Conservation (phyloP, 2,113 vertebrate genomes). For the human (Homo sapiens) region GRCh38 chr5:34155001-34155500, state of each 20-base stretch:
- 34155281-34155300: neutral
- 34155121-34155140: neutral
- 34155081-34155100: neutral
- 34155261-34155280: neutral
- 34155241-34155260: neutral
- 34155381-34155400: conserved; percentile 27
- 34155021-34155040: neutral
- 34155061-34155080: neutral
- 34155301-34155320: neutral
- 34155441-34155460: conserved; percentile 21
- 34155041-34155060: neutral
- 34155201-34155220: neutral
- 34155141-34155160: neutral
- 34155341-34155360: neutral
- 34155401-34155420: neutral
- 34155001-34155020: neutral
- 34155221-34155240: neutral
- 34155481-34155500: conserved; percentile 30
- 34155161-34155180: neutral
- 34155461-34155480: conserved; percentile 29
- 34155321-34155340: neutral
- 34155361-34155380: neutral
- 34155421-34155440: conserved; percentile 22
- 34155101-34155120: neutral
- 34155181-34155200: neutral